Percentiles rank a stretch among this genome's conserved stretches.
phyloP scores from a whole-genome alignment of 2,113 vertebrate genomes.

The Dissostichus mawsoni region DNA sequence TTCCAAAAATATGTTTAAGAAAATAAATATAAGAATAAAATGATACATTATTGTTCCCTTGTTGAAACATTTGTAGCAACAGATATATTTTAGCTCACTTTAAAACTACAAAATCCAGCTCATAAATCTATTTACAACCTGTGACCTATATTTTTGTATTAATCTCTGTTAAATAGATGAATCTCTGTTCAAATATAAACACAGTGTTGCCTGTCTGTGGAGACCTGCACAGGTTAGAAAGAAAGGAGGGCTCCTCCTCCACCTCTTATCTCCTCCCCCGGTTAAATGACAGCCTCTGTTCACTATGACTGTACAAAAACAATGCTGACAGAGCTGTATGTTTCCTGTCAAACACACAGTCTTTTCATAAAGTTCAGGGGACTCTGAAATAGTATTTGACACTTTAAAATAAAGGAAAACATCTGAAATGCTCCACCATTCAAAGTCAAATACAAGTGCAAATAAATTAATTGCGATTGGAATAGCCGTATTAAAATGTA shows the following conservation, averaged over 20 bases:
- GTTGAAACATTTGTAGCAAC: conserved; percentile 3
- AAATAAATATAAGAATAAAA: neutral
- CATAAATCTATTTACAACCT: neutral
- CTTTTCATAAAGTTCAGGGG: conserved; percentile 15
- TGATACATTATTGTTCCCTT: neutral
- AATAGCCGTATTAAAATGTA: neutral
- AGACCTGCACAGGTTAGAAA: conserved; percentile 46
- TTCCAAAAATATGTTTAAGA: neutral
- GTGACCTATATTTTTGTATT: neutral
- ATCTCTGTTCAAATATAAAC: neutral
- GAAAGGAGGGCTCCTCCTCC: conserved; percentile 18
- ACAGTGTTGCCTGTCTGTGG: neutral
- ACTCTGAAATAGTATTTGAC: neutral
- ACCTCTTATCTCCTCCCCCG: conserved; percentile 18
- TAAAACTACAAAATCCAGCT: neutral
- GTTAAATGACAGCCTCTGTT: conserved; percentile 42
- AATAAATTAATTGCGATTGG: neutral
- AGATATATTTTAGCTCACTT: neutral
- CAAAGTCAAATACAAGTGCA: neutral
- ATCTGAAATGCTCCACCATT: neutral
- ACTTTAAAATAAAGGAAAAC: neutral
- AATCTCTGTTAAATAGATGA: neutral
- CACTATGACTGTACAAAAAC: conserved; percentile 35
- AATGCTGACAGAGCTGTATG: conserved; percentile 8
- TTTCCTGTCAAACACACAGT: conserved; percentile 28